Evolutionary conservation across 23 tunicate genomes (phyloP), one percentile per base, ranked within the genome.

Genomic region (Aplidium turbinatum): DNA sequence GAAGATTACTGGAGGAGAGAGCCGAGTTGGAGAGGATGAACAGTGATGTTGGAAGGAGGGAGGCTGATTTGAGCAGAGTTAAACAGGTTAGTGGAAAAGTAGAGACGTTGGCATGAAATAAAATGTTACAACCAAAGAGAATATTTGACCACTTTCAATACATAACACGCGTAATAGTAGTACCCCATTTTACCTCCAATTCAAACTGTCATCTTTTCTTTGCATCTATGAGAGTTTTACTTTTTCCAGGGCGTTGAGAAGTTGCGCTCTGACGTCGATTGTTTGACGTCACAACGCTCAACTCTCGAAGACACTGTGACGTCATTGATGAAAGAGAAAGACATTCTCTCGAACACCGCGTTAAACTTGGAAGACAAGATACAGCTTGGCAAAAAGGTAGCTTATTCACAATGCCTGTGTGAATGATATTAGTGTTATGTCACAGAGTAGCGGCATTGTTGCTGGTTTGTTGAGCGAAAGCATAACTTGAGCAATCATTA

Each of bases 271-370:
- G 91, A 91, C 46, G 92, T 91, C 24, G 97, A 84, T 60, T 75
- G 79, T 57, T 45, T 79, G 46, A 84, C 86, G 55, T 77, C 79
- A 57, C 91, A 91, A 45, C 57, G 92, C 68, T 78, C 86, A 18
- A 71, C 91, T 23, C 75, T 91, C 33, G 90, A 85, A 74, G 86
- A 84, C 72, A 84, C 97, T 6, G 97, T 91, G 30, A 79, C 78
- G 66, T 78, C 91, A 39, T 60, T 91, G 62, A 63, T 71, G 1
- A 91, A 91, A 51, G 97, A 91, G 66, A 91, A 91, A 51, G 97
- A 91, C 26, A 70, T 85, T 68, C 57, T 91, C 65, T 35, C 80
- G 68, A 70, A 68, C 13, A 73, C 42, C 9, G 60, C 70, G 23
- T 34, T 48, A 25, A 53, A 33, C 21, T 61, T 91, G 35, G 91